phyloP scores from a whole-genome alignment of 2,888 invertebrate species.

The Lasioglossum calceatum region DNA sequence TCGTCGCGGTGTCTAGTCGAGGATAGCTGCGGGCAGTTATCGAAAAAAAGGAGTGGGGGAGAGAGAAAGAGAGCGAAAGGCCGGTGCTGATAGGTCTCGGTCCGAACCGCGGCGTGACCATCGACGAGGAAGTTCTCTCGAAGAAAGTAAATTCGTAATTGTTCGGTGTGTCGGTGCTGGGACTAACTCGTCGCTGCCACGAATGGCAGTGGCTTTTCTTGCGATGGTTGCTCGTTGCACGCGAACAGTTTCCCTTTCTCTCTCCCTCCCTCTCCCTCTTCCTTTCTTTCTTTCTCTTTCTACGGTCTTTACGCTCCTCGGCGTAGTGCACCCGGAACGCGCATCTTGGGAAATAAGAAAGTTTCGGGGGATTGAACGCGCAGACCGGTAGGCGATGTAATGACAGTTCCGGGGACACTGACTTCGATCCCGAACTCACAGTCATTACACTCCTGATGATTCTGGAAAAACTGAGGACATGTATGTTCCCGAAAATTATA shows the following conservation, averaged over 20 bases:
- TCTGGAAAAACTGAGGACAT: background rate
- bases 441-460: background rate
- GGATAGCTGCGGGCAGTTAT: background rate
- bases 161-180: constrained; percentile 56
- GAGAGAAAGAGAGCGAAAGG: constrained; percentile 7
- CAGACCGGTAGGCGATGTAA: constrained; percentile 18
- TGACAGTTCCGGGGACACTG: background rate
- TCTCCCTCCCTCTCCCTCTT: background rate
- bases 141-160: constrained; percentile 73
- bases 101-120: constrained; percentile 49
- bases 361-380: constrained; percentile 55
- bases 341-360: constrained; percentile 62
- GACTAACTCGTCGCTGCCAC: constrained; percentile 53
- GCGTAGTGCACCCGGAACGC: constrained; percentile 38
- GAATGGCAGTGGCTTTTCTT: constrained; percentile 55
- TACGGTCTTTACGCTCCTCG: constrained; percentile 9
- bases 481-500: background rate
- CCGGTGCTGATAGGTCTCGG: constrained; percentile 35
- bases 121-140: constrained; percentile 65
- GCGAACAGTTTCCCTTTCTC: constrained; percentile 41
- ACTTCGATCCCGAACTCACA: background rate
- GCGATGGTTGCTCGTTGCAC: constrained; percentile 45
- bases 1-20: constrained; percentile 24
- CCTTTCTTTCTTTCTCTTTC: constrained; percentile 25
- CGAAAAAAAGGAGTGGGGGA: background rate